phyloP scores from a whole-genome alignment of 1,140 invertebrate genomes.

The Aphelenchoides besseyi region DNA sequence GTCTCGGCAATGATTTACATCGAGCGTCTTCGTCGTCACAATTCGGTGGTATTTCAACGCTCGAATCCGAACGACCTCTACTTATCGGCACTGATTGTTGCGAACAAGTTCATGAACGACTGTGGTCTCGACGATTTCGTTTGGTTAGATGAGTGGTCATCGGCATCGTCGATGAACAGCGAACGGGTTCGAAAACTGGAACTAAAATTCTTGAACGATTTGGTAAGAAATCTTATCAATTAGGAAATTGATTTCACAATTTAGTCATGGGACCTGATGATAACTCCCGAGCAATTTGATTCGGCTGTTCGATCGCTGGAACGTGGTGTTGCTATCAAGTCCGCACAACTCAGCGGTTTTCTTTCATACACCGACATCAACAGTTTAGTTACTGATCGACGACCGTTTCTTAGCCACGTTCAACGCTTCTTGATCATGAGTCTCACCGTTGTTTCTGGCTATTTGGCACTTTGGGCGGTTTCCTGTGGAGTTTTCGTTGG shows the following conservation, averaged over 20 bases:
- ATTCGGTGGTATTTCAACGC: conserved; percentile 39
- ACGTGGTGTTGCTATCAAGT: conserved; percentile 21
- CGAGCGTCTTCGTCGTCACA: conserved; percentile 42
- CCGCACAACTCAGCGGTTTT: conserved; percentile 18
- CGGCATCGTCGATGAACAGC: conserved; percentile 14
- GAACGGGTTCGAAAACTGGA: conserved; percentile 39
- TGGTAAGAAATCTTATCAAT: conserved; percentile 31
- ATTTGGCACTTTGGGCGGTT: neutral
- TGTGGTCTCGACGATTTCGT: conserved; percentile 48
- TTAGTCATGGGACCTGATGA: conserved; percentile 29
- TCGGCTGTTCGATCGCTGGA: conserved; percentile 23
- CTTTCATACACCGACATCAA: conserved; percentile 26
- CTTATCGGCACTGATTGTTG: conserved; percentile 52
- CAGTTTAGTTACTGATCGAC: conserved; percentile 13
- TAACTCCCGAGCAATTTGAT: conserved; percentile 24
- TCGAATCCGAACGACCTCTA: conserved; percentile 54
- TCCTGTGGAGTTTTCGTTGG: neutral
- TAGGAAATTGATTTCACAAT: conserved; percentile 28
- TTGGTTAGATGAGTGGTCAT: conserved; percentile 55
- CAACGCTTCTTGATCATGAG: conserved; percentile 10
- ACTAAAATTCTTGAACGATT: conserved; percentile 25
- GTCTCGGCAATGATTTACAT: conserved; percentile 56
- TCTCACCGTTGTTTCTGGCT: neutral
- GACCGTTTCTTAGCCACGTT: conserved; percentile 20
- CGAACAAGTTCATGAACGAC: conserved; percentile 57